phyloP scores from a whole-genome alignment of 2,113 vertebrate species.

The Sigmodon hispidus region DNA sequence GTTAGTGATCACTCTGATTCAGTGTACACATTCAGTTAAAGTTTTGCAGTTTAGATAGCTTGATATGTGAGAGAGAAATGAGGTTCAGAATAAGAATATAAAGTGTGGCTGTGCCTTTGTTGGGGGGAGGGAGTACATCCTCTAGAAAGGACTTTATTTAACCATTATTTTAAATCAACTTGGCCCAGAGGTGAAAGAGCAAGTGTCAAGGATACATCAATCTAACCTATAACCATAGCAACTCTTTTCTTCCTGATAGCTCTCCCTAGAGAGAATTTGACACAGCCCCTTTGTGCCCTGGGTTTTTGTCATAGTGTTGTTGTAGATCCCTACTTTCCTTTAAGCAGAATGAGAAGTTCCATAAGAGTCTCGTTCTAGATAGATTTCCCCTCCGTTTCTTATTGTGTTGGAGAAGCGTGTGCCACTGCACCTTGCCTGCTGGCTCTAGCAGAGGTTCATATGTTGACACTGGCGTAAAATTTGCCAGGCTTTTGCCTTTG shows the following conservation, averaged over 20 bases:
- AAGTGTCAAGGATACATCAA: slow-evolving; percentile 54
- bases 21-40: neutral
- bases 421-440: neutral
- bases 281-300: neutral
- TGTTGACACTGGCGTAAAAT: neutral
- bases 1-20: neutral
- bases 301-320: neutral
- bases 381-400: neutral
- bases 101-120: neutral
- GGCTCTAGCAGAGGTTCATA: neutral
- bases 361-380: neutral
- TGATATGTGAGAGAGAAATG: neutral
- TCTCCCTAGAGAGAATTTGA: slow-evolving; percentile 34
- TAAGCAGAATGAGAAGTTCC: neutral
- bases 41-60: neutral
- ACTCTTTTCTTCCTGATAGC: neutral
- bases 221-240: slow-evolving; percentile 23
- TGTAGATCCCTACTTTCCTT: neutral
- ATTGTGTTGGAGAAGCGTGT: neutral
- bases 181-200: slow-evolving; percentile 58
- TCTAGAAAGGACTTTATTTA: slow-evolving; percentile 36
- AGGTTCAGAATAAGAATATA: neutral
- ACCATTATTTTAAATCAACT: slow-evolving; percentile 69
- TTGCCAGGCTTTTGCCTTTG: neutral
- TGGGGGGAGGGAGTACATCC: neutral